Conservation (phyloP, 2,888 invertebrate species). For the Harmothoe impar region DNA sequence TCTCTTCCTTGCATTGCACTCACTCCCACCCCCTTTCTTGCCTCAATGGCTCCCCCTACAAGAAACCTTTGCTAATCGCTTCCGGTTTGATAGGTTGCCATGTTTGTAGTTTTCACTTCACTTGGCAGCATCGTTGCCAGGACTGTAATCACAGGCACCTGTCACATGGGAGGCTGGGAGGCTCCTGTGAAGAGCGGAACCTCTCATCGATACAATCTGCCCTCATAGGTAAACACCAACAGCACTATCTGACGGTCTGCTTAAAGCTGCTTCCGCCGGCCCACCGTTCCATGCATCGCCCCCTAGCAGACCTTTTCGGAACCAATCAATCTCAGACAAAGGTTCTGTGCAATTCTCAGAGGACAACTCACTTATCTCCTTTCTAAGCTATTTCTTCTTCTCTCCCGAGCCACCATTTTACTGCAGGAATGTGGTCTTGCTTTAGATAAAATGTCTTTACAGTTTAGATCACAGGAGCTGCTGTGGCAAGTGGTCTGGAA, state of each 20-base stretch:
- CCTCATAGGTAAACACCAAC: not conserved
- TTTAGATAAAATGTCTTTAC: not conserved
- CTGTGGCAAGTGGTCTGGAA: not conserved
- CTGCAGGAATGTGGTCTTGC: not conserved
- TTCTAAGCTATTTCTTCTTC: not conserved
- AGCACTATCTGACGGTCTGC: too few relatives aligned
- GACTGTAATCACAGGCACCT: not conserved
- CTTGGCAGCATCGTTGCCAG: not conserved
- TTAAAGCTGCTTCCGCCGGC: too few relatives aligned
- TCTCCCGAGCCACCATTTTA: not conserved
- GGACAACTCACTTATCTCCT: slow-evolving; percentile 23
- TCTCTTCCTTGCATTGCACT: too few relatives aligned
- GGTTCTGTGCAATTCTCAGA: not conserved
- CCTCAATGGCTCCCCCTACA: not conserved
- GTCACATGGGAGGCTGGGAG: not conserved
- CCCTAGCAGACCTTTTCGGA: slow-evolving; percentile 21
- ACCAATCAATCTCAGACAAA: slow-evolving; percentile 39
- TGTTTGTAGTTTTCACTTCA: not conserved
- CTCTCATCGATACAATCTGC: not conserved
- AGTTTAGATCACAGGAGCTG: not conserved
- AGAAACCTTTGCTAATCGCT: not conserved
- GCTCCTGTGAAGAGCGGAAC: not conserved
- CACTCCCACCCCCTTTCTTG: too few relatives aligned
- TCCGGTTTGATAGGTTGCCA: not conserved
- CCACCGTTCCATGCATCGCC: too few relatives aligned